These are phyloP conservation scores for Cichlasoma orientale DNA, from an alignment of 2,797 vertebrate species.

Conservation along the genomic window DNA sequence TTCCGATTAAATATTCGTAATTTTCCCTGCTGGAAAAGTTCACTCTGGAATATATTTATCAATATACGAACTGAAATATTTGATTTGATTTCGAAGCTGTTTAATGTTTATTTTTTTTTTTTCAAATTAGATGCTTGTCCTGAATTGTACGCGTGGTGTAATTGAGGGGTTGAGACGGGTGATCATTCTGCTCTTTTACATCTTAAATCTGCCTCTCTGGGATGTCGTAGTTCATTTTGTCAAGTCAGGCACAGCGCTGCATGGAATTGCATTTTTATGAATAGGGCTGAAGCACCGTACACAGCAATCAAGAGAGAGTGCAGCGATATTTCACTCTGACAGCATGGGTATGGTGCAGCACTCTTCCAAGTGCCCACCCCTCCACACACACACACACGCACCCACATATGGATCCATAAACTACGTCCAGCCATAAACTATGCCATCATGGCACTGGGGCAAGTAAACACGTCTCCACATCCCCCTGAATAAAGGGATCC, in stretches of 20 bases:
- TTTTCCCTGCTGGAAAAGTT: not conserved
- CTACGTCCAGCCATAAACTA: constrained; percentile 61
- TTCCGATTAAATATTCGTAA: not conserved
- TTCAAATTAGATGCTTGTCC: not conserved
- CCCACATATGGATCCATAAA: constrained; percentile 59
- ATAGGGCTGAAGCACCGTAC: constrained; percentile 63
- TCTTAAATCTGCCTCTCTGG: constrained; percentile 55
- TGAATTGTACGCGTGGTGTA: constrained; percentile 20
- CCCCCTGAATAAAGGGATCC: constrained; percentile 44
- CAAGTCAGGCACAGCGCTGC: constrained; percentile 54
- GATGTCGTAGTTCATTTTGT: constrained; percentile 53
- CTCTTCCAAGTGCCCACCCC: constrained; percentile 23
- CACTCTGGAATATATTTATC: not conserved
- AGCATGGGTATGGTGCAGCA: constrained; percentile 58
- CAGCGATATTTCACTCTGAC: constrained; percentile 78
- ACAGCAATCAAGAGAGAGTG: constrained; percentile 79
- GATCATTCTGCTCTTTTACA: constrained; percentile 4
- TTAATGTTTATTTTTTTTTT: not conserved
- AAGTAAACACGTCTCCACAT: constrained; percentile 63
- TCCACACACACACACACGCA: constrained; percentile 30
- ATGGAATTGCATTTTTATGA: constrained; percentile 80
- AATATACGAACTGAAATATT: not conserved
- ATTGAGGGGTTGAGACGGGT: not conserved
- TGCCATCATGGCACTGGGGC: constrained; percentile 45
- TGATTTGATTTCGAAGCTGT: not conserved